Evolutionary conservation across 1,140 invertebrate genomes (phyloP).

Genomic region (Calycopis cecrops): DNA sequence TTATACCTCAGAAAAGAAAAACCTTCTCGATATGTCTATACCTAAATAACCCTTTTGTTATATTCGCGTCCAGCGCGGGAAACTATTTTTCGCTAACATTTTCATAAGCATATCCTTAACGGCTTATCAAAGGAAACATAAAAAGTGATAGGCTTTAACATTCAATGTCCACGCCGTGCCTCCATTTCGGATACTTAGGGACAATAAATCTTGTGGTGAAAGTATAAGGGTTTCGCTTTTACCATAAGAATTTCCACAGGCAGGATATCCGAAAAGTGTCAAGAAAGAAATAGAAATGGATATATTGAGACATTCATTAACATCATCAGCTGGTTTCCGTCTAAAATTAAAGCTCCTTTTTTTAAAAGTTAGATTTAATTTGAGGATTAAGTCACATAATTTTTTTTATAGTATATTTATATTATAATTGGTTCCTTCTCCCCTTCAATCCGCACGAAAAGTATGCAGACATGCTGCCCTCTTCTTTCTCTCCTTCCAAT

Average conservation of each 20-base stretch:
- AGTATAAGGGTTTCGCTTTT: slow-evolving; percentile 5
- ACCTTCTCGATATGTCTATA: too few species aligned
- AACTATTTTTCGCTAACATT: not conserved
- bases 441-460: too few species aligned
- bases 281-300: not conserved
- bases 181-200: slow-evolving; percentile 9
- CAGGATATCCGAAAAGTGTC: slow-evolving; percentile 3
- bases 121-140: slow-evolving; percentile 10
- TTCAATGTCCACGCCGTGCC: slow-evolving; percentile 8
- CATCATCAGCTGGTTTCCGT: too few species aligned
- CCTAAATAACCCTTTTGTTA: too few species aligned
- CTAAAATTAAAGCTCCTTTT: too few species aligned
- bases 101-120: slow-evolving; percentile 12
- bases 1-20: too few species aligned
- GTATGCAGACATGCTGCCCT: too few species aligned
- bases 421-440: too few species aligned
- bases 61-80: not conserved
- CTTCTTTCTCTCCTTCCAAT: too few species aligned
- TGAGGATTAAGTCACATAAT: too few species aligned
- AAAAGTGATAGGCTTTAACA: slow-evolving; percentile 7
- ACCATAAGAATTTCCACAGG: not conserved
- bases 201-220: slow-evolving; percentile 3
- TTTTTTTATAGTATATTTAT: too few species aligned
- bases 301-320: not conserved
- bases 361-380: too few species aligned